phyloP scores from a whole-genome alignment of 2,888 invertebrate genomes.

The Alentia gelatinosa region DNA sequence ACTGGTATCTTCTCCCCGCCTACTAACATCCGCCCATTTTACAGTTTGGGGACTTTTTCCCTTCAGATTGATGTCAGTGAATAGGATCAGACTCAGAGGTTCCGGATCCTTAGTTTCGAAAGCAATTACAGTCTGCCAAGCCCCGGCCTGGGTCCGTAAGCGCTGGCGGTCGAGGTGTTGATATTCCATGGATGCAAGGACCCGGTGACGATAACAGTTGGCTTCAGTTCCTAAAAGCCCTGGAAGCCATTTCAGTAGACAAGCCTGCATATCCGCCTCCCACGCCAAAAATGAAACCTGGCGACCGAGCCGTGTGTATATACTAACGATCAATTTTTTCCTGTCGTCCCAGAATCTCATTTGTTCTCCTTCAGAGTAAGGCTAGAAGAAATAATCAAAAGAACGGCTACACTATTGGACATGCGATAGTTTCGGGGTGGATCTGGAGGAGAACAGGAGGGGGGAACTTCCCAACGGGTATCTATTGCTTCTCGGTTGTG shows the following conservation, averaged over 20 bases:
- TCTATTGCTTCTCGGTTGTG: too few species aligned
- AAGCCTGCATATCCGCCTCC: not conserved
- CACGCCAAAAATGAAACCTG: not conserved
- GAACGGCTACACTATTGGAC: too few species aligned
- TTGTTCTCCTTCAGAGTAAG: conserved; percentile 5
- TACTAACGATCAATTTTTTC: not conserved
- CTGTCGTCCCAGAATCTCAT: not conserved
- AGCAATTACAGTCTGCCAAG: not conserved
- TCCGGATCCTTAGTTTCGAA: not conserved
- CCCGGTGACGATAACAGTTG: not conserved
- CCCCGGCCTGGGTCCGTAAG: not conserved
- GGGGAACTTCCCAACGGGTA: too few species aligned
- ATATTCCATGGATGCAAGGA: not conserved
- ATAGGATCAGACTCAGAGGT: not conserved
- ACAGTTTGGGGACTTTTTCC: not conserved
- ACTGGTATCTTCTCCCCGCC: not conserved
- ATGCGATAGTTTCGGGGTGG: too few species aligned
- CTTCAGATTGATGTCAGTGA: not conserved
- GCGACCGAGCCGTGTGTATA: not conserved
- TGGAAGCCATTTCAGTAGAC: not conserved
- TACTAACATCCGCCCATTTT: not conserved
- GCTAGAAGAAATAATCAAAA: too few species aligned
- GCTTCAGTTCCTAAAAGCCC: not conserved
- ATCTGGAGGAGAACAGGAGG: too few species aligned
- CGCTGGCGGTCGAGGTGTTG: not conserved